Conservation (phyloP, 2,888 invertebrate species). For the Pelosia muscerda region DNA sequence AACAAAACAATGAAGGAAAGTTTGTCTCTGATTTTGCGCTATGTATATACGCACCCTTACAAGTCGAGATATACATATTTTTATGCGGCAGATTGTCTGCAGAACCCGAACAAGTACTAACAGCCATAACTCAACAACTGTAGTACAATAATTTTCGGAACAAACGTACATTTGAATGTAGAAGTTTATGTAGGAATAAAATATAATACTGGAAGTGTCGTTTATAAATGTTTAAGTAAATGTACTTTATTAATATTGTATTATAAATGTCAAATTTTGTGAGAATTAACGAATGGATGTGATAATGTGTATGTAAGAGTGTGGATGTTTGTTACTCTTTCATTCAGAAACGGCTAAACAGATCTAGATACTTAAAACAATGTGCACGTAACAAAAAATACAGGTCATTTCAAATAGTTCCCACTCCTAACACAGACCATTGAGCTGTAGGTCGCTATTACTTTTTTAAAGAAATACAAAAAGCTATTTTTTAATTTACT, state of each 20-base stretch:
- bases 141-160: constrained; percentile 35
- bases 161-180: constrained; percentile 37
- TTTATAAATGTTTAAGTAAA: too few relatives aligned
- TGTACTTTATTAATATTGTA: too few relatives aligned
- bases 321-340: too few relatives aligned
- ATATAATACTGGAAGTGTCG: constrained; percentile 14
- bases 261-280: neutral
- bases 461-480: too few relatives aligned
- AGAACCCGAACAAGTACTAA: constrained; percentile 34
- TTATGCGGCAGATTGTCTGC: constrained; percentile 26
- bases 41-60: constrained; percentile 14
- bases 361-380: too few relatives aligned
- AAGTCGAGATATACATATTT: constrained; percentile 23
- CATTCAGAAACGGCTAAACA: too few relatives aligned
- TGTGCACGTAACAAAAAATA: too few relatives aligned
- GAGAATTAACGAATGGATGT: neutral
- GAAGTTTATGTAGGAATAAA: constrained; percentile 13
- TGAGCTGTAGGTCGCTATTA: too few relatives aligned
- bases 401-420: too few relatives aligned
- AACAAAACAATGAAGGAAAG: neutral
- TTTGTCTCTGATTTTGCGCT: neutral
- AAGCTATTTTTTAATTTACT: neutral
- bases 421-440: too few relatives aligned
- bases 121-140: constrained; percentile 37
- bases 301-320: neutral